A percentile compares a stretch with the other conserved stretches of the same genome.
Conservation (phyloP, 2,797 vertebrate genomes). For the Pipistrellus pygmaeus region DNA sequence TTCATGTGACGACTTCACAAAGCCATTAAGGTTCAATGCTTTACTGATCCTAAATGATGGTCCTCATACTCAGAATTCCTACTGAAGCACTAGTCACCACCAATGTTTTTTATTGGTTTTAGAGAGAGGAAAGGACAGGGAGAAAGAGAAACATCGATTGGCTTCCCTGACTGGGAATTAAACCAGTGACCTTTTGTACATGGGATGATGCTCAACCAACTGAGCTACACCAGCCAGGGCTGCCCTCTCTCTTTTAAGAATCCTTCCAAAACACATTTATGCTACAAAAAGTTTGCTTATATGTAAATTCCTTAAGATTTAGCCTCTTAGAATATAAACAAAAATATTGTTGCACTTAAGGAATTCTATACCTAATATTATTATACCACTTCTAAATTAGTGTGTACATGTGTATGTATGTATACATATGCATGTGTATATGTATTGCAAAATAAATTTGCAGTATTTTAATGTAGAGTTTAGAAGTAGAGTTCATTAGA, state of each 20-base stretch:
- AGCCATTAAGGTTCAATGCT: background rate
- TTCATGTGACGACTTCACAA: background rate
- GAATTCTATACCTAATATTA: background rate
- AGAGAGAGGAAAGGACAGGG: too few relatives aligned
- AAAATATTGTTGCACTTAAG: conserved; percentile 11
- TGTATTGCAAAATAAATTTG: background rate
- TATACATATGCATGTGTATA: background rate
- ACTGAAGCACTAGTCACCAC: background rate
- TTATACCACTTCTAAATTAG: conserved; percentile 34
- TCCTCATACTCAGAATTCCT: background rate
- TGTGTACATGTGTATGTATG: background rate
- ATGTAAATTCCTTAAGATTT: conserved; percentile 3
- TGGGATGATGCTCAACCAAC: too few relatives aligned
- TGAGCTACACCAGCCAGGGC: too few relatives aligned
- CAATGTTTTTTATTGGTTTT: too few relatives aligned
- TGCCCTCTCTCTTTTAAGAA: background rate
- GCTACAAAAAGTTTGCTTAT: background rate
- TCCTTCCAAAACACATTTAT: conserved; percentile 12
- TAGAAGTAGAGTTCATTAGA: background rate
- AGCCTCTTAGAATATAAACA: conserved; percentile 14
- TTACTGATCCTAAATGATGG: background rate
- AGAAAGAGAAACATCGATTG: too few relatives aligned
- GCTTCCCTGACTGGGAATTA: too few relatives aligned
- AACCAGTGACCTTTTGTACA: too few relatives aligned
- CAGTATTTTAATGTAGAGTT: background rate